Evolutionary conservation across 2,797 vertebrate genomes (phyloP).

Genomic region (Hemitrygon akajei): DNA sequence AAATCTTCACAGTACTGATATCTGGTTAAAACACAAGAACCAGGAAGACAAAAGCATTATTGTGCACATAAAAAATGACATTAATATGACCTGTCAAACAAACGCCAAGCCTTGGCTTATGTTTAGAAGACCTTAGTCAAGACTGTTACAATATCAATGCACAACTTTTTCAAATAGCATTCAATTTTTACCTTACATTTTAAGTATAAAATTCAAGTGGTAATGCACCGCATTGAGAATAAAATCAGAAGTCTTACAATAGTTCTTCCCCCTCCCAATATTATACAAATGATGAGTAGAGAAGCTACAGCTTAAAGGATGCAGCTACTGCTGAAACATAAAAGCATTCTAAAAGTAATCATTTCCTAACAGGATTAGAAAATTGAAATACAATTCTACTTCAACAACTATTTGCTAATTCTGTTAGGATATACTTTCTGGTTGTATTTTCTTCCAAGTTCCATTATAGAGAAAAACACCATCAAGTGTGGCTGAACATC

Average conservation of each 20-base stretch:
- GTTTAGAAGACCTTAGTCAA: constrained; percentile 48
- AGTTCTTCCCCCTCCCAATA: background rate
- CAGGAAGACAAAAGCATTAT: constrained; percentile 33
- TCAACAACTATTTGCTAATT: background rate
- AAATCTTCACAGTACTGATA: background rate
- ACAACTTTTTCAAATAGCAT: background rate
- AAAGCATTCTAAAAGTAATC: background rate
- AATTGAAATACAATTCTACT: too few relatives aligned
- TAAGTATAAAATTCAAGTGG: too few relatives aligned
- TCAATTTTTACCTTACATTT: background rate
- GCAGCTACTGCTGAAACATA: background rate
- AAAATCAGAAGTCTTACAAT: background rate
- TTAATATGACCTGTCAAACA: constrained; percentile 39
- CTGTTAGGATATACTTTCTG: background rate
- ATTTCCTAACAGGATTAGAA: too few relatives aligned
- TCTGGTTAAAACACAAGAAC: constrained; percentile 14
- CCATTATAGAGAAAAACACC: background rate
- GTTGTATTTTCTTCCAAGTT: background rate
- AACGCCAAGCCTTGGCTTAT: constrained; percentile 40
- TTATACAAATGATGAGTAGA: background rate
- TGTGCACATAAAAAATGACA: constrained; percentile 25
- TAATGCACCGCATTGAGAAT: too few relatives aligned
- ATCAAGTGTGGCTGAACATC: background rate
- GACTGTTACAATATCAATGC: constrained; percentile 31
- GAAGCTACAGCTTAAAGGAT: background rate